Evolutionary conservation across 92 coral and sea anemone species (phyloP), one percentile per base, ranked within the genome.

Genomic region (Virgularia gustaviana): DNA sequence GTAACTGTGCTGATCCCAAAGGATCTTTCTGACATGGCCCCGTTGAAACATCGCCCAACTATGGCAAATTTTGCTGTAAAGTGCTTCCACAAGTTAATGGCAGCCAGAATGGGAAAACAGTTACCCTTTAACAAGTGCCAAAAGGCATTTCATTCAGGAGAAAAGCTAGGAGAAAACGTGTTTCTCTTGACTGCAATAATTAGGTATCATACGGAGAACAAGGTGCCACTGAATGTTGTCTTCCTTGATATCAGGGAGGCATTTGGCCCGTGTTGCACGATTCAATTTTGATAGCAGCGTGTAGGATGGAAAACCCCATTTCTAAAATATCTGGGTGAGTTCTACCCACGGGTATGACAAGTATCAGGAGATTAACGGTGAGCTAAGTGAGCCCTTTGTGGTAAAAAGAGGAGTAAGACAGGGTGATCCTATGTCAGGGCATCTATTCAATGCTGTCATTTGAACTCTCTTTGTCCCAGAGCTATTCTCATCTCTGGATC

Each of bases 51-150:
- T n/a, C n/a, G n/a, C n/a, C n/a, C n/a, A n/a, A n/a, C n/a, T n/a
- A n/a, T n/a, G n/a, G n/a, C n/a, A n/a, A n/a, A n/a, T n/a, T n/a
- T n/a, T n/a, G n/a, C n/a, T n/a, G n/a, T n/a, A n/a, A n/a, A n/a
- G n/a, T 63, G 74, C 64, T 76, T 64, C 36, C 81, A 53, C 29
- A 16, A 23, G 25, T 33, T 77, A 5, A 1, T 77, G 67, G 81
- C 76, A 0, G 29, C 20, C 3, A 45, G 55, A 30, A 13, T 64
- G 32, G 81, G 57, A 36, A 33, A 25, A 11, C 19, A 2, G 4
- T 35, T 65, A 44, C 75, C 81, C 19, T 15, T 63, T 34, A 23
- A 19, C 35, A 13, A 43, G 15, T n/a, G 75, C 22, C 68, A 77
- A 25, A 77, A 77, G 41, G 67, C 65, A 4, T 49, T 65, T 31